These are phyloP conservation scores for Oreortyx pictus DNA, from an alignment of 2,797 vertebrate genomes.

Conservation along the genomic window DNA sequence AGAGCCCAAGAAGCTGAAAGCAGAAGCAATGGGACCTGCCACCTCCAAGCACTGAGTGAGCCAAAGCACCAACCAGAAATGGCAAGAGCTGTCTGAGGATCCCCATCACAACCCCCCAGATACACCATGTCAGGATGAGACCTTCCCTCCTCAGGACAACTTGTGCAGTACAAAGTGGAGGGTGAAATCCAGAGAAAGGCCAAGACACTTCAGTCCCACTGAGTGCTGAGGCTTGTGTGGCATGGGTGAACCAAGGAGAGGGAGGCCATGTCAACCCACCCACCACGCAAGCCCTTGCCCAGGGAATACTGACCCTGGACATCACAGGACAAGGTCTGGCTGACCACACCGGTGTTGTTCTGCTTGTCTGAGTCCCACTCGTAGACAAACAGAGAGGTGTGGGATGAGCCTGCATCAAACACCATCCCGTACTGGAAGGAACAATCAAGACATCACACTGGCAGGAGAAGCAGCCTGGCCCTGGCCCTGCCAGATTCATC, in stretches of 20 bases:
- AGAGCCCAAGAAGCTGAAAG: neutral
- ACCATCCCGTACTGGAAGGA: constrained; percentile 88
- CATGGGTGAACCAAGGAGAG: neutral
- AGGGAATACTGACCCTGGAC: constrained; percentile 80
- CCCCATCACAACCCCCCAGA: neutral
- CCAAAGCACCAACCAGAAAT: neutral
- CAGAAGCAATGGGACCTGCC: neutral
- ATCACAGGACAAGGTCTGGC: constrained; percentile 85
- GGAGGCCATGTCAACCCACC: neutral
- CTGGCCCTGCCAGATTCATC: neutral
- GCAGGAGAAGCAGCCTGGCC: neutral
- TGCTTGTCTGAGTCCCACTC: constrained; percentile 90
- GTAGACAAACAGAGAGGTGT: constrained; percentile 89
- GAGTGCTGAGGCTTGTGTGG: rapidly evolving
- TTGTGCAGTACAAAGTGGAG: neutral
- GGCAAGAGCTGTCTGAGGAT: neutral
- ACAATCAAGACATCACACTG: neutral
- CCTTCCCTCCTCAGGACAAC: neutral
- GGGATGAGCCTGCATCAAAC: constrained; percentile 91
- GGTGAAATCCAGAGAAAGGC: neutral
- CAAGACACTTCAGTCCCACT: neutral
- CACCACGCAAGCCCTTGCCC: rapidly evolving
- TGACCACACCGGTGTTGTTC: constrained; percentile 89
- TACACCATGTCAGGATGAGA: neutral
- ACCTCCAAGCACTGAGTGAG: neutral